phyloP scores from a whole-genome alignment of 2,113 vertebrate genomes.

The Larimichthys polyactis region DNA sequence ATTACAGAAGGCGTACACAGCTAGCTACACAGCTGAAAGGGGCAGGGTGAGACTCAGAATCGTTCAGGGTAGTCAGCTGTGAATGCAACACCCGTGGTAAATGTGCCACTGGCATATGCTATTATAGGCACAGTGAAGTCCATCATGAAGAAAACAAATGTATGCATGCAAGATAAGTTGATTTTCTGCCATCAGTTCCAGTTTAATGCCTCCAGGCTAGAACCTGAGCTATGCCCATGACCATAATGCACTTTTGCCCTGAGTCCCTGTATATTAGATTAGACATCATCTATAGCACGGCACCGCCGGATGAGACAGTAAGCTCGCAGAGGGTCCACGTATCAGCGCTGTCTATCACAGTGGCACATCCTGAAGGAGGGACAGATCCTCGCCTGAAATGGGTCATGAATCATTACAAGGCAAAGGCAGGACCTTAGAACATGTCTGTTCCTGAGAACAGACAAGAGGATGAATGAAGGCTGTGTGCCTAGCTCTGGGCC shows the following conservation, averaged over 20 bases:
- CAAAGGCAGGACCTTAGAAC: slow-evolving; percentile 9
- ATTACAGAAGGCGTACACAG: slow-evolving; percentile 38
- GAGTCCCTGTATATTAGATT: slow-evolving; percentile 39
- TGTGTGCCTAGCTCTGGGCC: not conserved
- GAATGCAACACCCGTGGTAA: slow-evolving; percentile 19
- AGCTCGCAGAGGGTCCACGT: slow-evolving; percentile 19
- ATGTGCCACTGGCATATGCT: slow-evolving; percentile 20
- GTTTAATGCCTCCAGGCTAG: not conserved
- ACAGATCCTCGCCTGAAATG: slow-evolving; percentile 41
- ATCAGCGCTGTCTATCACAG: slow-evolving; percentile 48
- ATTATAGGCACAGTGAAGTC: not conserved
- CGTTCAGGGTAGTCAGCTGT: slow-evolving; percentile 50
- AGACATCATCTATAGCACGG: slow-evolving; percentile 26
- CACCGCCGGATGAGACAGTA: slow-evolving; percentile 15
- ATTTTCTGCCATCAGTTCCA: slow-evolving; percentile 1
- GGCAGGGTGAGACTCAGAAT: slow-evolving; percentile 34
- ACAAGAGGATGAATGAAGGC: slow-evolving; percentile 27
- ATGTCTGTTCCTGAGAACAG: slow-evolving; percentile 11
- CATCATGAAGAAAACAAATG: not conserved
- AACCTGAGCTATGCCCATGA: not conserved
- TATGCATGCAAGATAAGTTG: not conserved
- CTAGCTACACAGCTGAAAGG: slow-evolving; percentile 30
- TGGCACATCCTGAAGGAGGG: slow-evolving; percentile 42
- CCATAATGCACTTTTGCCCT: slow-evolving; percentile 21
- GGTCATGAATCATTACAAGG: slow-evolving; percentile 48